phyloP scores from a whole-genome alignment of 2,797 vertebrate genomes.

The Cryptoblepharus egeriae region DNA sequence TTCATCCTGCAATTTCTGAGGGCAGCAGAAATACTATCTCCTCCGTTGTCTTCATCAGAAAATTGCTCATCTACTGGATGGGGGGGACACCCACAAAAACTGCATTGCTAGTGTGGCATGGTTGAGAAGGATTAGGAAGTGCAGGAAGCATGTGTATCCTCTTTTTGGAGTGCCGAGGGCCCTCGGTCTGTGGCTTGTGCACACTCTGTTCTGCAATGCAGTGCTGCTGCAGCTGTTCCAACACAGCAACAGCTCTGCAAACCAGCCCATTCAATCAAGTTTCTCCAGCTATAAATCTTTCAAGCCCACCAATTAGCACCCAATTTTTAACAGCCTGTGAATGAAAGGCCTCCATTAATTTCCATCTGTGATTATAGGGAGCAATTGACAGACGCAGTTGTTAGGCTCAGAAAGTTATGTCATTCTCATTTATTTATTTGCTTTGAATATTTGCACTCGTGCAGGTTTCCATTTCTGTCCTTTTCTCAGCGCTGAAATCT shows the following conservation, averaged over 20 bases:
- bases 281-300: conserved; percentile 31
- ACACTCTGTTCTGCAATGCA: conserved; percentile 57
- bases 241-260: conserved; percentile 4
- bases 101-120: not conserved
- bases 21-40: too few relatives aligned
- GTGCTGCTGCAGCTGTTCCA: conserved; percentile 60
- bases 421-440: not conserved
- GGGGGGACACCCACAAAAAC: too few relatives aligned
- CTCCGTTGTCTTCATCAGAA: not conserved
- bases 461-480: not conserved
- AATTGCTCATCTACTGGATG: not conserved
- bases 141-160: not conserved
- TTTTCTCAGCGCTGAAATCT: fast-evolving
- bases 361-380: conserved; percentile 38
- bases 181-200: conserved; percentile 3
- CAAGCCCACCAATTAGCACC: not conserved
- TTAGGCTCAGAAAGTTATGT: not conserved
- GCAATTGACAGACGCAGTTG: conserved; percentile 10
- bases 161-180: not conserved
- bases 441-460: too few relatives aligned
- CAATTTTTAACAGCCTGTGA: conserved; percentile 5
- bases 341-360: conserved; percentile 11
- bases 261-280: conserved; percentile 26
- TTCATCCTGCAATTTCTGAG: too few relatives aligned
- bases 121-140: not conserved